Evolutionary conservation across 2,888 invertebrate species (phyloP), one percentile per base, ranked within the genome.

Genomic region (Cantharis nigra): DNA sequence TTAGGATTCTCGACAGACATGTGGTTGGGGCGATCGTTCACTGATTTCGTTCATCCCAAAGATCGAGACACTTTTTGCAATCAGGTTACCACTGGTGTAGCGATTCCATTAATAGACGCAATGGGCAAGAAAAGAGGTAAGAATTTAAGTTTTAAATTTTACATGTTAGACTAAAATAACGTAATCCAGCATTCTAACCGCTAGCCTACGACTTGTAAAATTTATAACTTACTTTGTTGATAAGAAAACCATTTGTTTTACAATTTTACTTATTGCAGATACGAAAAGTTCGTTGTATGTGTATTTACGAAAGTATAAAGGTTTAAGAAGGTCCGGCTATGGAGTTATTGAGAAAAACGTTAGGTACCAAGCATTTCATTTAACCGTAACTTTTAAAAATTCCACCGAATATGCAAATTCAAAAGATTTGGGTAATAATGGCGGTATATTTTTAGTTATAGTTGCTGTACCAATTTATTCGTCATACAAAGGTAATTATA

Each of bases 21-120:
- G 92, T 96, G 96, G 96, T 88, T 94, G 33, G 96, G 96, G 3
- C 91, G 95, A 72, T 95, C 95, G 0, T 96, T 97, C 84, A 95
- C 96, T 74, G 96, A 97, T 84, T 97, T 96, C 85, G 91, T 97
- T 0, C 96, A 97, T 87, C 93, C 94, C 2, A 94, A 93, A 87
- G 93, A 93, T 84, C 90, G 93, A 78, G 90, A 91, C 72, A 93
- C 93, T 0, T 94, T 97, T 85, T 93, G 94, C 16, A 93, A 93
- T 78, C 94, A 95, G 88, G 93, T 96, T 76, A 93, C 94, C 0
- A 92, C 90, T 1, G 92, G 92, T 49, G 88, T 94, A 79, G 91
- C 91, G 0, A 88, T 91, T 33, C 93, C 93, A n/a, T 91, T 91
- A 20, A 89, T 89, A 0, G 90, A 92, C 79, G 86, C 89, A 0